A percentile compares a stretch with the other conserved stretches of the same genome.
Conservation (phyloP, 2,113 vertebrate species). For the Sardina pilchardus region DNA sequence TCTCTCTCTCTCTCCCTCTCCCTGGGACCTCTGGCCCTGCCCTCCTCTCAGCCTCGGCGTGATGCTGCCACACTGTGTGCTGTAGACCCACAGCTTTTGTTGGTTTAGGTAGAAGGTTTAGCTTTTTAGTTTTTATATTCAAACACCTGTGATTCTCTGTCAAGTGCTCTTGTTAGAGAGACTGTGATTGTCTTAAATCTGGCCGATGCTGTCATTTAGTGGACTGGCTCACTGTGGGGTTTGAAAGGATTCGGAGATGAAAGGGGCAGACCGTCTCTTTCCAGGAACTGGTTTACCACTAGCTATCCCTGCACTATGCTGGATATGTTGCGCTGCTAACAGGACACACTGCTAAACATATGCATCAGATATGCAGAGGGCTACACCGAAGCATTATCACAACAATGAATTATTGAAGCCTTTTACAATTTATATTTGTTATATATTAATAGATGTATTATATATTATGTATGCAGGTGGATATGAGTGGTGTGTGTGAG, state of each 20-base stretch:
- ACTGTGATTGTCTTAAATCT: not conserved
- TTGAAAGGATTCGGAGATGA: not conserved
- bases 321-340: not conserved
- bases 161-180: not conserved
- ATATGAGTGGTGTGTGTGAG: not conserved
- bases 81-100: not conserved
- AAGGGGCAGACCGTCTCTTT: not conserved
- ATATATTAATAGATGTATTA: conserved; percentile 11
- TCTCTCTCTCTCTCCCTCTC: not conserved
- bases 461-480: not conserved
- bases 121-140: not conserved
- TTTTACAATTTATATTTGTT: conserved; percentile 18
- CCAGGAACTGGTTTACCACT: not conserved
- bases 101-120: not conserved
- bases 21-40: not conserved
- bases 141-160: not conserved
- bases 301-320: not conserved
- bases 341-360: not conserved
- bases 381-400: not conserved
- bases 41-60: not conserved
- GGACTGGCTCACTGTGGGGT: not conserved
- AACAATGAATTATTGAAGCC: not conserved
- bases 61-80: not conserved
- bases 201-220: not conserved
- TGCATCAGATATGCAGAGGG: not conserved